Percentiles rank a stretch among this genome's conserved stretches.
These are phyloP conservation scores for Butorides virescens DNA, from an alignment of 2,113 vertebrate species.

Conservation along the genomic window DNA sequence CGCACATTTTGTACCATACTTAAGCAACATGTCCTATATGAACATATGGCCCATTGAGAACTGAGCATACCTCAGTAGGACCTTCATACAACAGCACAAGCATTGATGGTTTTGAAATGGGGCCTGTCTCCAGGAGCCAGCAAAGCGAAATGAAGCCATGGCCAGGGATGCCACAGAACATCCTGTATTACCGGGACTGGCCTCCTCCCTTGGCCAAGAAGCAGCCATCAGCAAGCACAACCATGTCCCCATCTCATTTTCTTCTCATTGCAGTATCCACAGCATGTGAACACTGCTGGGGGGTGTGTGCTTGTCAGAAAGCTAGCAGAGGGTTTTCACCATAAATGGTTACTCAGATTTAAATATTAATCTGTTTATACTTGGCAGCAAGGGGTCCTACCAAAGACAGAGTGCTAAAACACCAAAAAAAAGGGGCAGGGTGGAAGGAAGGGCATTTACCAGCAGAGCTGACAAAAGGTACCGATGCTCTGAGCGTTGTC, in stretches of 20 bases:
- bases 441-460: neutral
- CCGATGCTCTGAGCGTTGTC: neutral
- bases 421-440: neutral
- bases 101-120: rapidly evolving
- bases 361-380: neutral
- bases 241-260: rapidly evolving
- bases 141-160: neutral
- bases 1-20: neutral
- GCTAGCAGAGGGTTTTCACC: neutral
- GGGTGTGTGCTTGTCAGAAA: neutral
- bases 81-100: neutral
- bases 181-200: neutral
- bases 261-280: neutral
- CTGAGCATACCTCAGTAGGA: neutral
- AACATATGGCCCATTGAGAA: neutral
- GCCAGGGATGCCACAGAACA: neutral
- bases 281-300: rapidly evolving
- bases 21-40: neutral
- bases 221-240: neutral
- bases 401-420: neutral
- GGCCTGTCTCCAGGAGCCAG: neutral
- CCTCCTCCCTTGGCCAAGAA: neutral
- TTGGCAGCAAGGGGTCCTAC: neutral
- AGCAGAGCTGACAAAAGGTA: neutral
- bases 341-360: neutral